phyloP scores from a whole-genome alignment of 2,888 invertebrate species.

The Herminia tarsipennalis region DNA sequence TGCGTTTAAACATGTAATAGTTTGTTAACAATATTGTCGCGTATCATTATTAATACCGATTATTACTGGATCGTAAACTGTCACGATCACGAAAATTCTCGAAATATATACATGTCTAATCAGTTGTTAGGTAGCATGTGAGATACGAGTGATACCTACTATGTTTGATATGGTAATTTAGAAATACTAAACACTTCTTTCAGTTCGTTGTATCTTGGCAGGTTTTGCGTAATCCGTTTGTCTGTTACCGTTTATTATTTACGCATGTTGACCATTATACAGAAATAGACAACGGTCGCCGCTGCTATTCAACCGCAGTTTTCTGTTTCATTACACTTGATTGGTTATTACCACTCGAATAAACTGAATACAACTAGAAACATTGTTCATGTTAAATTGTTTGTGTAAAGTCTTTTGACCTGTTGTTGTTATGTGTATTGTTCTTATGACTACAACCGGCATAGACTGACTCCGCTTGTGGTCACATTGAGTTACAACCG shows the following conservation, averaged over 20 bases:
- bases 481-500: too few species aligned
- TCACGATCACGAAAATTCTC: background rate
- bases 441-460: too few species aligned
- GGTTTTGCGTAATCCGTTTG: constrained; percentile 16
- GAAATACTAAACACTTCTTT: background rate
- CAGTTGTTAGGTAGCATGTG: too few species aligned
- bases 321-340: constrained; percentile 28
- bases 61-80: constrained; percentile 5
- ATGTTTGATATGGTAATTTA: too few species aligned
- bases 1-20: too few species aligned
- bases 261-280: constrained; percentile 37
- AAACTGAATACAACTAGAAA: constrained; percentile 47
- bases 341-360: constrained; percentile 37
- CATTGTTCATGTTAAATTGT: constrained; percentile 17
- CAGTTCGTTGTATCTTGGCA: background rate
- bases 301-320: constrained; percentile 35
- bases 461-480: too few species aligned
- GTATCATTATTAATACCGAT: constrained; percentile 6
- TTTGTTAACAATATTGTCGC: too few species aligned
- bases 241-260: constrained; percentile 29
- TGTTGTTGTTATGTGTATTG: constrained; percentile 15
- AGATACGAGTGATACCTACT: too few species aligned
- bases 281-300: constrained; percentile 37
- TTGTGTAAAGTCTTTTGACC: constrained; percentile 9
- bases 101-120: too few species aligned